Base-by-base conservation (phyloP, 2,888 invertebrate genomes). In the Penaeus monodon region DNA sequence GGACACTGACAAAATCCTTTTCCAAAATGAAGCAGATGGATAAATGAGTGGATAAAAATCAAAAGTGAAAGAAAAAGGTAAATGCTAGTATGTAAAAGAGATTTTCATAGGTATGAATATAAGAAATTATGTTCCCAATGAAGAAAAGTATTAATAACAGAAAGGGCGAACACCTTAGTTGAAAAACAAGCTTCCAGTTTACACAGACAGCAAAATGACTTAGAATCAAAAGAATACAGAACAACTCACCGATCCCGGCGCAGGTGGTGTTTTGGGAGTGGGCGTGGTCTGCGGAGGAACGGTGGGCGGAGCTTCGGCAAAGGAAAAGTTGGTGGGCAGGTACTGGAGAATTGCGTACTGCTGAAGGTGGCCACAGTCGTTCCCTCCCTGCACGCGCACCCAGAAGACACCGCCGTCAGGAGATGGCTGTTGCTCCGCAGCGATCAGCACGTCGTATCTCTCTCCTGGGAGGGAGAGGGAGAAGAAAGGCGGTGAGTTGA, bases 381-480 rank as follows among this genome's bases (percentile, higher is more conserved):
- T 91, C n/a, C 91, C 89, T 10, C 92, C 92, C 63, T 90, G 89
- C 7, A 91, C 91, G n/a, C 91, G 88, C 38, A 92, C 90, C 92
- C 92, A 92, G 89, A 92, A 92, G 76, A 90, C 65, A 17, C 44
- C 86, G 8, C 88, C 81, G 1, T 95, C 93, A 57, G 91, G 38
- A 7, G 65, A 85, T 2, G 88, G 14, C 22, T 95, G 93, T 90
- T 95, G 95, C 92, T 95, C 94, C 14, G 96, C 96, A 82, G 95
- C 94, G n/a, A 97, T 90, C 2, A 97, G 93, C 91, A 97, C 96
- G 92, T 97, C 97, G 92, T 95, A 97, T 70, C 97, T 93, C 92
- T 98, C 98, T 0, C 98, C 98, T 91, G 89, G 17, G 88, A 84
- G 24, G 20, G 64, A 29, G 29, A 64, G 63, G 20, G 2, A 64